phyloP scores from a whole-genome alignment of 2,113 vertebrate genomes.

The Vulpes vulpes region DNA sequence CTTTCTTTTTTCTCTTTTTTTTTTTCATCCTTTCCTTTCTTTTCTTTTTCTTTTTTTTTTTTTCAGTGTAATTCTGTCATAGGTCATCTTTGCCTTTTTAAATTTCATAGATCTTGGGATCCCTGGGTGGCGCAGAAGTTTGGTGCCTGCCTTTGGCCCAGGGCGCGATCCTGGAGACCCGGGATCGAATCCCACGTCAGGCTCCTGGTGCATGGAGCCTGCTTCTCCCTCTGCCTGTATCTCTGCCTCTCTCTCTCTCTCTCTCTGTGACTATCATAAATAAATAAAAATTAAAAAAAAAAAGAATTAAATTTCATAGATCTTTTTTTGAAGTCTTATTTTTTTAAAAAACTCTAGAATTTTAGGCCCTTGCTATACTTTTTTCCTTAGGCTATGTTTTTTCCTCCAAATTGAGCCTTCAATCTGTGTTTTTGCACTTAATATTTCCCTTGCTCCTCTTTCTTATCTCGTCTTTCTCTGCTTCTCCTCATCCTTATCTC shows the following conservation, averaged over 20 bases:
- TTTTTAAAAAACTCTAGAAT: background rate
- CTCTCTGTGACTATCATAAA: too few relatives aligned
- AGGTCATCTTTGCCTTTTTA: background rate
- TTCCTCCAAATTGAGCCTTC: background rate
- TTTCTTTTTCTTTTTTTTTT: too few relatives aligned
- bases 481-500: background rate
- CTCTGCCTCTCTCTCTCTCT: too few relatives aligned
- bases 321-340: background rate
- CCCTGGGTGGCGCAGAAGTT: too few relatives aligned
- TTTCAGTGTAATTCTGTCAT: background rate
- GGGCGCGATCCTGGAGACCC: too few relatives aligned
- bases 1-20: too few relatives aligned
- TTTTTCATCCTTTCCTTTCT: too few relatives aligned
- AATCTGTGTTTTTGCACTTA: background rate
- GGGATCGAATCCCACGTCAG: too few relatives aligned
- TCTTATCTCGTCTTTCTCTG: background rate
- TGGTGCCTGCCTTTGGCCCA: too few relatives aligned
- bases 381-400: background rate
- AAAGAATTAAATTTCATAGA: background rate
- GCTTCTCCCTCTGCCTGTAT: too few relatives aligned
- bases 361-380: background rate
- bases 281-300: too few relatives aligned
- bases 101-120: background rate
- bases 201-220: too few relatives aligned
- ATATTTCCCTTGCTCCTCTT: background rate